Conservation (phyloP, 2,888 invertebrate species). For the Dryadula phaetusa region DNA sequence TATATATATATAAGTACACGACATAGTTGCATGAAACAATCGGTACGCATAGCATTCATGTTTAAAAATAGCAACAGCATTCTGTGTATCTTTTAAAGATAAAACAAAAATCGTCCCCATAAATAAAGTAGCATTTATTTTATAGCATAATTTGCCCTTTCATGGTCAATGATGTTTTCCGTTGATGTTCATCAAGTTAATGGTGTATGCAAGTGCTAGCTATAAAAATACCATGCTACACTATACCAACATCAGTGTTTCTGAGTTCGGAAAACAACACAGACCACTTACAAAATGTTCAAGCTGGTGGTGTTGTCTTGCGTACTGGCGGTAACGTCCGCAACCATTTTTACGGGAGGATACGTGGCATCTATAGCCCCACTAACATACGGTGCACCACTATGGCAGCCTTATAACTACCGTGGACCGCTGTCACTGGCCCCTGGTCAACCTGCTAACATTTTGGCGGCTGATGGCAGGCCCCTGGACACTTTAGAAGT, state of each 20-base stretch:
- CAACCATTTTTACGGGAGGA: constrained; percentile 67
- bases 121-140: neutral
- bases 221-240: constrained; percentile 70
- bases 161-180: constrained; percentile 61
- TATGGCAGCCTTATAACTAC: constrained; percentile 63
- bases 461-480: constrained; percentile 72
- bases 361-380: constrained; percentile 48
- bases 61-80: too few species aligned
- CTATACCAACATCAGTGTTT: constrained; percentile 72
- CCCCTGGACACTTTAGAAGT: constrained; percentile 77
- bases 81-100: neutral
- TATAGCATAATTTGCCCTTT: constrained; percentile 62
- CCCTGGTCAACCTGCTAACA: constrained; percentile 75
- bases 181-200: constrained; percentile 57
- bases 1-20: too few species aligned
- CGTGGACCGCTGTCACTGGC: constrained; percentile 73
- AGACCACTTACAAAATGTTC: constrained; percentile 78
- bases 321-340: constrained; percentile 83
- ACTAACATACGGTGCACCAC: constrained; percentile 56
- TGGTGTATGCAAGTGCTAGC: constrained; percentile 47
- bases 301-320: constrained; percentile 86
- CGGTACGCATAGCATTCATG: too few species aligned
- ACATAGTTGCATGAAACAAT: too few species aligned
- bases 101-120: neutral
- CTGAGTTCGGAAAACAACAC: constrained; percentile 65